Conservation (phyloP, 2,797 vertebrate species). For the Halcyon badia region DNA sequence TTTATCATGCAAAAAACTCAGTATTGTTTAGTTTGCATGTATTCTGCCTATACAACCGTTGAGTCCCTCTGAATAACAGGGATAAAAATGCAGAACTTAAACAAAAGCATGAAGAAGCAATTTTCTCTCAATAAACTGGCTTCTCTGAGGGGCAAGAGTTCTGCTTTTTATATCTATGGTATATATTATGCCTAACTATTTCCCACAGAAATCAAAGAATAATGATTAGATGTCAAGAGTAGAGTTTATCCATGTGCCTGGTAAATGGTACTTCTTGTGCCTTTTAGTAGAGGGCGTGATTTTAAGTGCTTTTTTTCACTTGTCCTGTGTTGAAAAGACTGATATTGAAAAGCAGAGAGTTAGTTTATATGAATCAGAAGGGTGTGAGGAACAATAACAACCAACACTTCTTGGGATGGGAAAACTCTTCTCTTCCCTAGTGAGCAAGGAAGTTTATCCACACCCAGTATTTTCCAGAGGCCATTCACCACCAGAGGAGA, state of each 20-base stretch:
- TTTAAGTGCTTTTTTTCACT: not conserved
- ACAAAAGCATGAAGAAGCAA: not conserved
- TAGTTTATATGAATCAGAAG: conserved; percentile 30
- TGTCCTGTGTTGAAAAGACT: conserved; percentile 22
- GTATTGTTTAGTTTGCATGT: not conserved
- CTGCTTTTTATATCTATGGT: not conserved
- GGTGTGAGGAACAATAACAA: conserved; percentile 61
- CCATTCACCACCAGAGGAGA: not conserved
- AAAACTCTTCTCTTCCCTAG: conserved; percentile 67
- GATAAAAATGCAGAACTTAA: not conserved
- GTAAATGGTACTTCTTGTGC: not conserved
- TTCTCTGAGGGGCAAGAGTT: not conserved
- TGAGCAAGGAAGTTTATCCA: conserved; percentile 67
- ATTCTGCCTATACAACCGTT: not conserved
- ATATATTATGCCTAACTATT: not conserved
- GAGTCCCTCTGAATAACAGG: not conserved
- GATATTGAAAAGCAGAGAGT: not conserved
- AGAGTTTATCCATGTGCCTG: not conserved
- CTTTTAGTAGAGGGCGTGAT: not conserved
- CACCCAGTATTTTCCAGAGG: conserved; percentile 66
- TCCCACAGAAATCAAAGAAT: not conserved
- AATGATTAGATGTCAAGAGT: not conserved
- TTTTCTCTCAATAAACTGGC: not conserved
- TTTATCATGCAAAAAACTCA: not conserved
- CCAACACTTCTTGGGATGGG: conserved; percentile 61